Conservation (phyloP, 2,113 vertebrate species). For the Lepisosteus oculatus region DNA sequence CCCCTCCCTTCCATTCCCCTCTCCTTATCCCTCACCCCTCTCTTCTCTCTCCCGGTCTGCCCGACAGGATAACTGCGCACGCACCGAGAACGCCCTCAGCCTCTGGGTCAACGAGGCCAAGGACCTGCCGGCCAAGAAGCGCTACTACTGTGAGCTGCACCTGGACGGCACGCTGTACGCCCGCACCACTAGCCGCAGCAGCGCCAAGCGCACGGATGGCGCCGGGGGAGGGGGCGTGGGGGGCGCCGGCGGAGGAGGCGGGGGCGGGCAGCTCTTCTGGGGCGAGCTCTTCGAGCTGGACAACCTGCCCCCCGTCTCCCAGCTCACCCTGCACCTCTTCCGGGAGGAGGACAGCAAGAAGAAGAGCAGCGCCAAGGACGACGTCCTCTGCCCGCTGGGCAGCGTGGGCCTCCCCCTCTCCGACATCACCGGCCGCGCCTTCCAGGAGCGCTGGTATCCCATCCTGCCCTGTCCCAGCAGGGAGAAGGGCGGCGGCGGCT, state of each 20-base stretch:
- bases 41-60: neutral
- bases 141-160: conserved; percentile 80
- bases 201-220: conserved; percentile 49
- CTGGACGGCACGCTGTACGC: conserved; percentile 81
- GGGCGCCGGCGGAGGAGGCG: conserved; percentile 29
- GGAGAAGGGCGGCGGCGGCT: conserved; percentile 41
- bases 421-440: conserved; percentile 61
- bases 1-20: too few relatives aligned
- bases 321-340: conserved; percentile 75
- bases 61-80: conserved; percentile 78
- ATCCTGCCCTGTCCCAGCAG: conserved; percentile 50
- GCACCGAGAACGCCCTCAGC: conserved; percentile 78
- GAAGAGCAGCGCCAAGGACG: conserved; percentile 64
- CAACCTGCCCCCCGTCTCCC: conserved; percentile 72
- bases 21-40: neutral
- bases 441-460: conserved; percentile 76
- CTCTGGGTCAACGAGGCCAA: conserved; percentile 91
- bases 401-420: conserved; percentile 65
- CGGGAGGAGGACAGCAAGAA: conserved; percentile 71
- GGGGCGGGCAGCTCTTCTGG: conserved; percentile 68
- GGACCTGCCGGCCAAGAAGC: conserved; percentile 68
- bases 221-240: conserved; percentile 40
- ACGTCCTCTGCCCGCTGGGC: conserved; percentile 59
- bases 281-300: conserved; percentile 85
- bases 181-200: conserved; percentile 69